Conservation (phyloP, 2,797 vertebrate species). For the Poeciliopsis gracilis region DNA sequence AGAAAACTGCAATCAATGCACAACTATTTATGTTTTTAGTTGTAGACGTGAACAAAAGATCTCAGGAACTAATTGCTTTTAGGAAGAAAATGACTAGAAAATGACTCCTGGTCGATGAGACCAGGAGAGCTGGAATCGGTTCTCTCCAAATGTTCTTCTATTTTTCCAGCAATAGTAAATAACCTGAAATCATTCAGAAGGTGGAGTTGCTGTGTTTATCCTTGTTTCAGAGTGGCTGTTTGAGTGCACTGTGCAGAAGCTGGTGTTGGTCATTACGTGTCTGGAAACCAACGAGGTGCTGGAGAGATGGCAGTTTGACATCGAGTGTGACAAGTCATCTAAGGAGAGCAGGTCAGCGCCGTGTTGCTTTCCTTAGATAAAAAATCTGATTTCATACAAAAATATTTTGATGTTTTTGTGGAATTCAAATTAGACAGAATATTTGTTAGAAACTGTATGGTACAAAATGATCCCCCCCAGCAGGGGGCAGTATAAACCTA, state of each 20-base stretch:
- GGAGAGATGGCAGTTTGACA: conserved; percentile 97
- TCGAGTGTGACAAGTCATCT: conserved; percentile 91
- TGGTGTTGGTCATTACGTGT: conserved; percentile 94
- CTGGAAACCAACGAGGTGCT: conserved; percentile 90
- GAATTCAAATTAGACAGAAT: not conserved
- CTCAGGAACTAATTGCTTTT: too few species aligned
- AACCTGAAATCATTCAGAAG: not conserved
- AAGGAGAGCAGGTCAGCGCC: conserved; percentile 85
- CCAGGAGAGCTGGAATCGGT: not conserved
- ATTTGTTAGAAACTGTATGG: not conserved
- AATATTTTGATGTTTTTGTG: not conserved
- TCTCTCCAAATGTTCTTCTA: not conserved
- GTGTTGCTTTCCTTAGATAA: not conserved
- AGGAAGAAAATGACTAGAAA: too few species aligned
- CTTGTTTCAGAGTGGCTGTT: conserved; percentile 88
- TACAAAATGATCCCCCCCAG: not conserved
- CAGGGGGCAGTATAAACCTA: not conserved
- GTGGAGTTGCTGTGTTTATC: not conserved
- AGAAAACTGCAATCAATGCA: too few species aligned
- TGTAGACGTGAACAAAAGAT: too few species aligned
- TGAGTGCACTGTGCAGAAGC: conserved; percentile 92
- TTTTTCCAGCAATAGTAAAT: not conserved
- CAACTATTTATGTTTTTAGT: too few species aligned
- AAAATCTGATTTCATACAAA: not conserved
- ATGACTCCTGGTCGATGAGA: too few species aligned